A percentile compares a stretch with the other conserved stretches of the same genome.
These are phyloP conservation scores for Amphilophus citrinellus DNA, from an alignment of 2,113 vertebrate genomes.

Conservation along the genomic window DNA sequence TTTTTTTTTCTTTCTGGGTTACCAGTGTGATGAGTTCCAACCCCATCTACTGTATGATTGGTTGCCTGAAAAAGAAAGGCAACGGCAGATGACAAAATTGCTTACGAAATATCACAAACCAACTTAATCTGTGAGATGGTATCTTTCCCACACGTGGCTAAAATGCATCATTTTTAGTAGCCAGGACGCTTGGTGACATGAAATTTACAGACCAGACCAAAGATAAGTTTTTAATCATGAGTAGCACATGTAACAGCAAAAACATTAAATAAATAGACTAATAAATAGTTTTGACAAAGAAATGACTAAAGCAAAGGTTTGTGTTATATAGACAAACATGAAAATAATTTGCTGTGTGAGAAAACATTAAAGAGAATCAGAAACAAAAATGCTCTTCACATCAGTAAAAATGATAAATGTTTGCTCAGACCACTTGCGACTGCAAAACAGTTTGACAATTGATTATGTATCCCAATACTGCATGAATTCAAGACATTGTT, in stretches of 20 bases:
- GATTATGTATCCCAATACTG: not conserved
- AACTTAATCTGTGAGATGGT: too few species aligned
- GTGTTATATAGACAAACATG: not conserved
- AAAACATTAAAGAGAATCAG: not conserved
- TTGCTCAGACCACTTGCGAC: not conserved
- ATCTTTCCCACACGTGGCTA: too few species aligned
- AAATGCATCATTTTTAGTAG: not conserved
- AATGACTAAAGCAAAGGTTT: not conserved
- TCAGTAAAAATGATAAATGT: not conserved
- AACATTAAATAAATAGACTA: conserved; percentile 10
- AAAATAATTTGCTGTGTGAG: not conserved
- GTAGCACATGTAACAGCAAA: not conserved
- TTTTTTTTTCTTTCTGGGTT: not conserved
- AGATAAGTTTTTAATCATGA: not conserved
- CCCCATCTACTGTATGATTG: too few species aligned
- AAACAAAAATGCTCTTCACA: not conserved
- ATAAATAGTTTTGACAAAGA: conserved; percentile 4
- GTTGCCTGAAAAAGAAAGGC: too few species aligned
- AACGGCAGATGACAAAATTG: too few species aligned
- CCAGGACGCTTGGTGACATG: not conserved
- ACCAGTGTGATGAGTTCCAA: not conserved
- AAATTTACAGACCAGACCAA: not conserved
- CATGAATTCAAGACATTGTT: not conserved
- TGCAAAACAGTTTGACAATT: not conserved
- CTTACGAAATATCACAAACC: too few species aligned